These are phyloP conservation scores for Dromius quadrimaculatus DNA, from an alignment of 2,888 invertebrate genomes.

Conservation along the genomic window DNA sequence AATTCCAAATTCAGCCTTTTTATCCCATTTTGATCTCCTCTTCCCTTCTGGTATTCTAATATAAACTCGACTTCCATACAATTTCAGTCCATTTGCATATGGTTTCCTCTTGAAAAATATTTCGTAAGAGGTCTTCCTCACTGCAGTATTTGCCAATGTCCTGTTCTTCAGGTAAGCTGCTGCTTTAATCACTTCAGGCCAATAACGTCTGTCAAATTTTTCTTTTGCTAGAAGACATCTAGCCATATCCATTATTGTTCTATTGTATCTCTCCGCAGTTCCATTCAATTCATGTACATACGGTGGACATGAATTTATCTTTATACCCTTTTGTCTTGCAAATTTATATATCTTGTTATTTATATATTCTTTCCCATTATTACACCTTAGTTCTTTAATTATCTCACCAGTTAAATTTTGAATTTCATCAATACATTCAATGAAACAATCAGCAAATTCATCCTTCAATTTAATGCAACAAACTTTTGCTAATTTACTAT, in stretches of 20 bases:
- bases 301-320: constrained; percentile 52
- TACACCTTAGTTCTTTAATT: constrained; percentile 37
- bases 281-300: constrained; percentile 55
- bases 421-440: constrained; percentile 1
- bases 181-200: constrained; percentile 53
- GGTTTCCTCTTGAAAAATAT: constrained; percentile 55
- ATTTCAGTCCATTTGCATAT: constrained; percentile 46
- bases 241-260: constrained; percentile 54
- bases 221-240: constrained; percentile 56
- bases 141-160: constrained; percentile 43
- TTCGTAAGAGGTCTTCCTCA: constrained; percentile 54
- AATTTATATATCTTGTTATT: constrained; percentile 54
- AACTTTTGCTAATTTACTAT: constrained; percentile 21
- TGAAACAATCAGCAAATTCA: constrained; percentile 29
- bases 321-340: constrained; percentile 54
- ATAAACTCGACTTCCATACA: constrained; percentile 50
- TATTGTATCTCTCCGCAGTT: constrained; percentile 55
- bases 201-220: constrained; percentile 52
- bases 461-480: constrained; percentile 10
- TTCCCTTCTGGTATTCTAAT: constrained; percentile 47
- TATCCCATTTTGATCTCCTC: constrained; percentile 49
- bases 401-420: constrained; percentile 19
- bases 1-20: constrained; percentile 47
- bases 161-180: constrained; percentile 54
- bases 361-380: constrained; percentile 42